A percentile compares a stretch with the other conserved stretches of the same genome.
These are phyloP conservation scores for Psilopogon haemacephalus DNA, from an alignment of 2,113 vertebrate species.

Conservation along the genomic window DNA sequence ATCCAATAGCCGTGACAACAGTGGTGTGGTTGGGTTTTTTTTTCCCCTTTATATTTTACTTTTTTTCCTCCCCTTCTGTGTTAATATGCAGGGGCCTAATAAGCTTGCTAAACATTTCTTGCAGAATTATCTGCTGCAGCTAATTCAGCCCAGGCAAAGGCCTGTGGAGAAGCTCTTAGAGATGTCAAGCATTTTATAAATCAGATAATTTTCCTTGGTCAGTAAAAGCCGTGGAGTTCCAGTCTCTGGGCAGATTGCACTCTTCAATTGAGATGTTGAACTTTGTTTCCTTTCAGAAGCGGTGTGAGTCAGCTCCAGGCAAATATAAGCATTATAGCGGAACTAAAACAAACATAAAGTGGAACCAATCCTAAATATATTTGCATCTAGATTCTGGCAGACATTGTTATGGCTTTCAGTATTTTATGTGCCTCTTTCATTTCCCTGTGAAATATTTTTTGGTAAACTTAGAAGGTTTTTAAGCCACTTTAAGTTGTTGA, in stretches of 20 bases:
- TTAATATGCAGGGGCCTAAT: not conserved
- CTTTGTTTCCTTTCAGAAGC: constrained; percentile 29
- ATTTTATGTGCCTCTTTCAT: constrained; percentile 45
- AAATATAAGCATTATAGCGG: not conserved
- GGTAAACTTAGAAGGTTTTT: constrained; percentile 16
- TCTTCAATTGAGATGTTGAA: constrained; percentile 36
- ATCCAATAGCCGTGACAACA: not conserved
- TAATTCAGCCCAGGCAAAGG: not conserved
- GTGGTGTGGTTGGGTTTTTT: not conserved
- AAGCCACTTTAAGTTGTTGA: constrained; percentile 32
- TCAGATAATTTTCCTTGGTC: constrained; percentile 47
- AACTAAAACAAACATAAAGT: constrained; percentile 64
- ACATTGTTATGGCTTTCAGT: constrained; percentile 33
- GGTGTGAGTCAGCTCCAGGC: constrained; percentile 49
- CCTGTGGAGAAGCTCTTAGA: constrained; percentile 16
- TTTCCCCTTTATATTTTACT: not conserved
- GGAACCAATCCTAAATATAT: constrained; percentile 59
- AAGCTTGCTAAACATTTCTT: constrained; percentile 35
- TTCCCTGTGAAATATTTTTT: constrained; percentile 41
- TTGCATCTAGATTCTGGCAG: constrained; percentile 60
- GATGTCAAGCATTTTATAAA: constrained; percentile 35
- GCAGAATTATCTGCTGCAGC: not conserved
- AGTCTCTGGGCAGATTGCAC: constrained; percentile 16
- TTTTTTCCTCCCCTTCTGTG: not conserved
- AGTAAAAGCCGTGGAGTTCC: constrained; percentile 20